Base-by-base conservation (phyloP, 2,797 vertebrate genomes). In the Carduelis carduelis region DNA sequence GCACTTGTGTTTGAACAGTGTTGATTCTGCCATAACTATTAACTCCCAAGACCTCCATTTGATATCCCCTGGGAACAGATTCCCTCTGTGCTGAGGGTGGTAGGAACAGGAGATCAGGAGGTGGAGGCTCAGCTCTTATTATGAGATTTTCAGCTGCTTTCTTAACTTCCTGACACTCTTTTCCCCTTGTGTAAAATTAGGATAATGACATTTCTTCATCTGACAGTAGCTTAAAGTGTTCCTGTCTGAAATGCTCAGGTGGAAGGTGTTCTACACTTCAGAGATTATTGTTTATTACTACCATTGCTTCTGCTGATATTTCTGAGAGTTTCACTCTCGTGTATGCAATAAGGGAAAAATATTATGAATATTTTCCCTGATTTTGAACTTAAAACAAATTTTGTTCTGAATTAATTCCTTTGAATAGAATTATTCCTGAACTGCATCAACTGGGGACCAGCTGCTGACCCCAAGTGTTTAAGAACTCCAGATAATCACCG, bases 401-500 rank as follows among this genome's bases (percentile, higher is more conserved):
- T 95, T 90, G 49, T 64, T 93, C 82, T 60, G 89, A 94, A 91
- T 92, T 94, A 95, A 95, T 95, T 97, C 92, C 52, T 91, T 59
- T 88, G 94, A 96, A 91, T 95, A 72, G 77, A 91, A 92, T 96
- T 96, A 92, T 94, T 92, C 79, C 92, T 95, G 76, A 95, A 66
- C 91, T 90, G 59, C 91, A 93, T 52, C 95, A 70, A 49, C 94
- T 78, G 56, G 94, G 91, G 94, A 96, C 80, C 79, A 84, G 89
- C 77, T 76, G 74, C 87, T 96, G 96, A 96, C 96, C 95, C 94
- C 93, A 91, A 90, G 94, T 95, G 96, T 97, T 95, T 87, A 90
- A 94, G 90, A 95, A 90, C 94, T 93, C 59, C 88, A 95, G 93
- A 95, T 94, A 95, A 95, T 97, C 87, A 66, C 53, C 20, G 92